Base-by-base conservation (phyloP, 2,797 vertebrate species). In the Malurus splendens region DNA sequence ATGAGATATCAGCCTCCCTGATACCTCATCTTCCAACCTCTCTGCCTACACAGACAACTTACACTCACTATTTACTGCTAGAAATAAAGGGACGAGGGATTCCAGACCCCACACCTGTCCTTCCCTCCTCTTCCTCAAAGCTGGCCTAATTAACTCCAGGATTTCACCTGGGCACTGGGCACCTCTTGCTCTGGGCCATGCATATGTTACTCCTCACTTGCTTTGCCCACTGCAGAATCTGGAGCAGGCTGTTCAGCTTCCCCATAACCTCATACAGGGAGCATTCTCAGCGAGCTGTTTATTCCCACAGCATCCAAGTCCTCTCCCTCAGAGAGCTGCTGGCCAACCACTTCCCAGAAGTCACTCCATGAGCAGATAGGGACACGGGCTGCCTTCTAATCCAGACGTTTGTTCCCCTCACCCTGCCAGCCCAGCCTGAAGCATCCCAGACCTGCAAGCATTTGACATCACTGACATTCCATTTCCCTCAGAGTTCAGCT, bases 361-460 rank as follows among this genome's bases (percentile, higher is more conserved):
- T 61, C 54, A 32, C 82, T 33, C 59, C 57, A 52, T 0, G 9
- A 92, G 79, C 36, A 70, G 48, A 89, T 1, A 68, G 0, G 10
- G 71, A 86, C 52, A 16, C 12, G 2, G n/a, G 54, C 18, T 81
- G 84, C 56, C 71, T 91, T 73, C 15, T 28, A 2, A 62, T 45
- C 73, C 84, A 89, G 82, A 90, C 50, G 1, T 64, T 60, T 61
- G 28, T 15, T 70, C 70, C 73, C 47, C 24, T 45, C 5, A 5
- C n/a, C 30, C 90, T 41, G 72, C 61, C 83, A 92, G 90, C 55
- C 65, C 72, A 75, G 86, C n/a, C 74, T 61, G 90, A 92, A 75
- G 48, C 67, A 64, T 56, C 73, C 62, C 87, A 94, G 86, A 56
- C 41, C 71, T 60, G 45, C 38, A 75, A 39, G 47, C 61, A 48